phyloP scores from a whole-genome alignment of 2,797 vertebrate species.

The Intellagama lesueurii region DNA sequence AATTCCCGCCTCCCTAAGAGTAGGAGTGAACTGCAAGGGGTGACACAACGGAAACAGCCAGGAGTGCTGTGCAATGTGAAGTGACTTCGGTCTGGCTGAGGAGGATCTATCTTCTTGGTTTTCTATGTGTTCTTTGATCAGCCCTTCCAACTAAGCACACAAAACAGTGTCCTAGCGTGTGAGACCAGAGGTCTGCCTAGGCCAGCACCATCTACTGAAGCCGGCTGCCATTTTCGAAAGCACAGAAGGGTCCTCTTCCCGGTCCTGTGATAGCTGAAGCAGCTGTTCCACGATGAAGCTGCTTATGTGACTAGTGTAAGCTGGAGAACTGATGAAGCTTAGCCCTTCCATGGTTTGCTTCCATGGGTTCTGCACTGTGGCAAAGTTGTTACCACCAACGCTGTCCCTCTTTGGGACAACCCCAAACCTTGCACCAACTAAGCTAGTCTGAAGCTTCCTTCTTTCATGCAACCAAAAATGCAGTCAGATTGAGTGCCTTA shows the following conservation, averaged over 20 bases:
- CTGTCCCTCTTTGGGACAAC: not conserved
- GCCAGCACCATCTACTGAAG: not conserved
- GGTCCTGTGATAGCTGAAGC: no score
- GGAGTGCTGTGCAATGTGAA: not conserved
- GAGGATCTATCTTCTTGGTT: no score
- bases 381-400: not conserved
- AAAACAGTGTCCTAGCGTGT: not conserved
- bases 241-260: no score
- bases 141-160: not conserved
- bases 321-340: no score
- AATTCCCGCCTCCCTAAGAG: conserved; percentile 11
- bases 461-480: rapidly evolving
- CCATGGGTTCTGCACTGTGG: not conserved
- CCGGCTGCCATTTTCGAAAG: no score
- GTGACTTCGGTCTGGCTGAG: not conserved
- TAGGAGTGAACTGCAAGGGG: conserved; percentile 51
- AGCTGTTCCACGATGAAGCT: no score
- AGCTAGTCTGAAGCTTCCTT: not conserved
- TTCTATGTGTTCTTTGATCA: no score
- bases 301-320: no score
- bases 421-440: not conserved
- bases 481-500: conserved; percentile 72
- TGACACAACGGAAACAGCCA: not conserved
- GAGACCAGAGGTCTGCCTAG: not conserved
- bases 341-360: no score